phyloP scores from a whole-genome alignment of 2,888 invertebrate genomes.

The Orchesella flavescens region DNA sequence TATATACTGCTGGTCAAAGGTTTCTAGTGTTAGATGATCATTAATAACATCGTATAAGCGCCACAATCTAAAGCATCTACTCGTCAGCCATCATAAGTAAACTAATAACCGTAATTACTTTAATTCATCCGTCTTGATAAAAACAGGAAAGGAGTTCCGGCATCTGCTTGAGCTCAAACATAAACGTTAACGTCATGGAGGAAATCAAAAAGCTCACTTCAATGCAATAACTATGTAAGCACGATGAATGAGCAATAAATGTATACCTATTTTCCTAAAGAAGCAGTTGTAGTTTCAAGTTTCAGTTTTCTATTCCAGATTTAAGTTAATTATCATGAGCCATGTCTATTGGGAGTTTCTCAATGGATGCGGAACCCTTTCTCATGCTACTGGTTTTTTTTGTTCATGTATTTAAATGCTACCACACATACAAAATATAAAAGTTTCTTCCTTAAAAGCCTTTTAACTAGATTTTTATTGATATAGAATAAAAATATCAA shows the following conservation, averaged over 20 bases:
- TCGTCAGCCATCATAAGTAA: constrained; percentile 25
- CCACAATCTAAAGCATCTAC: constrained; percentile 14
- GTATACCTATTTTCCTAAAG: constrained; percentile 16
- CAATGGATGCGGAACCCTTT: constrained; percentile 46
- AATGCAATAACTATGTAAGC: not conserved
- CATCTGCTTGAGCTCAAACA: constrained; percentile 35
- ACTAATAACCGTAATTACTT: constrained; percentile 63
- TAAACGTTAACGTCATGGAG: constrained; percentile 15
- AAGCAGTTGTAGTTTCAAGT: constrained; percentile 35
- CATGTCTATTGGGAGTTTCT: constrained; percentile 8
- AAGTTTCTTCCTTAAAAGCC: not conserved
- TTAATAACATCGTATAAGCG: not conserved
- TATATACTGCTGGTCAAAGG: too few relatives aligned
- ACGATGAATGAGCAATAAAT: constrained; percentile 40
- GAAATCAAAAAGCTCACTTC: not conserved
- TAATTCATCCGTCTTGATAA: constrained; percentile 61
- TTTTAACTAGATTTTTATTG: constrained; percentile 1
- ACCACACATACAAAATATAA: not conserved
- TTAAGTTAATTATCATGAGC: constrained; percentile 55
- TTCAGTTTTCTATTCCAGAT: constrained; percentile 37
- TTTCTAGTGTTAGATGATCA: constrained; percentile 15
- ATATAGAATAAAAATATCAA: not conserved
- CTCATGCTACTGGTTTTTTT: constrained; percentile 4
- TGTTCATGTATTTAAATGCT: not conserved
- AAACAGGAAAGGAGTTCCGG: constrained; percentile 59